Evolutionary conservation across 2,113 vertebrate species (phyloP).

Genomic region (Xenopus laevis): DNA sequence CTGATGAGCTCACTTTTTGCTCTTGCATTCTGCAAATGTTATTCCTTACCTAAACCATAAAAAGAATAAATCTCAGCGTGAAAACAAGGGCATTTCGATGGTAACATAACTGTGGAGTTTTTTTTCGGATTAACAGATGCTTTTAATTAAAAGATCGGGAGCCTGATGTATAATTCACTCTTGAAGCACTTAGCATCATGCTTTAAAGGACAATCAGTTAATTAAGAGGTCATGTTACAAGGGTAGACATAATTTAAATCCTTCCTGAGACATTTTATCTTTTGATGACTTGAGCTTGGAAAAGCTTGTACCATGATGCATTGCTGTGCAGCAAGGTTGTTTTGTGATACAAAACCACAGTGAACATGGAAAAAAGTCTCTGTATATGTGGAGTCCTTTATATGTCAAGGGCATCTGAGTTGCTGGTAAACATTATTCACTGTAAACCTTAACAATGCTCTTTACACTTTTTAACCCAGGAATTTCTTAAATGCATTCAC

Average conservation of each 20-base stretch:
- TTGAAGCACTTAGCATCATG: constrained; percentile 39
- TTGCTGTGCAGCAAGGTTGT: constrained; percentile 21
- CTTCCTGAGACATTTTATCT: constrained; percentile 40
- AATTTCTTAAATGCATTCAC: no score
- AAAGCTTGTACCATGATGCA: constrained; percentile 9
- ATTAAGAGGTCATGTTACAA: constrained; percentile 39
- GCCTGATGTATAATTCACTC: constrained; percentile 39
- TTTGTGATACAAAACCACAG: background rate
- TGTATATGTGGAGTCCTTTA: no score
- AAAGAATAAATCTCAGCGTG: constrained; percentile 1
- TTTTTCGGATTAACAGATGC: constrained; percentile 34
- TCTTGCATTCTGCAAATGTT: constrained; percentile 28
- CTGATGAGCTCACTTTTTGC: constrained; percentile 21
- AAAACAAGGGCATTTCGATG: constrained; percentile 15
- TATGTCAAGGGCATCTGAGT: no score
- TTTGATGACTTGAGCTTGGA: constrained; percentile 23
- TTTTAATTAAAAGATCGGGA: constrained; percentile 41
- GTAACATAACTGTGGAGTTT: constrained; percentile 24
- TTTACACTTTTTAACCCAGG: no score
- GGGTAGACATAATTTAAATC: constrained; percentile 40
- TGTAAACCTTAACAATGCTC: no score
- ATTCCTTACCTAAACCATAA: constrained; percentile 26
- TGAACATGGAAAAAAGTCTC: no score
- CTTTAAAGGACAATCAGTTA: constrained; percentile 44
- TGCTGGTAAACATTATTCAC: no score